Evolutionary conservation across 1,140 invertebrate species (phyloP).

Genomic region (Drosophila leontia): DNA sequence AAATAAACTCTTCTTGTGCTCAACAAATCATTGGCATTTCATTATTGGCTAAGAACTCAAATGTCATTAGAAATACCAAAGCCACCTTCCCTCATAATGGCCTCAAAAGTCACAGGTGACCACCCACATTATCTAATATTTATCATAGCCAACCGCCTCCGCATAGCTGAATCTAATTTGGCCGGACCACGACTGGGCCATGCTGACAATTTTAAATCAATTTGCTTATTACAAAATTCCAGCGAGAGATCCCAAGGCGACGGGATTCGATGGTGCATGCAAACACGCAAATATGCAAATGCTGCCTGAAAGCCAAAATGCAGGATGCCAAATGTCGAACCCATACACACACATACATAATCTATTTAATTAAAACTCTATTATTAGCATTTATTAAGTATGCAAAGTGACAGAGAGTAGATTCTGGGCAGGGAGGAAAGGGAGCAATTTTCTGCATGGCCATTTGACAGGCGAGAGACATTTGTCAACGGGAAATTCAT

Average conservation of each 20-base stretch:
- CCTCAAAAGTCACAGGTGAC: conserved; percentile 9
- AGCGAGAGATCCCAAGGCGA: conserved; percentile 43
- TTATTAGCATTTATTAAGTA: conserved; percentile 74
- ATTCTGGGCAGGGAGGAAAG: not conserved
- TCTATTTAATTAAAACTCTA: conserved; percentile 81
- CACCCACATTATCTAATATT: conserved; percentile 60
- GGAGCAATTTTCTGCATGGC: conserved; percentile 15
- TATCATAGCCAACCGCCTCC: conserved; percentile 38
- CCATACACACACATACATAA: conserved; percentile 23
- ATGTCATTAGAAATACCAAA: conserved; percentile 12
- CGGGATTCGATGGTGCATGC: conserved; percentile 30
- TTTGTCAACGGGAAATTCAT: conserved; percentile 80
- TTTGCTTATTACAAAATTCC: conserved; percentile 71
- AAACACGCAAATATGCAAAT: conserved; percentile 75
- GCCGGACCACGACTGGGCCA: conserved; percentile 52
- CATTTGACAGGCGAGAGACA: conserved; percentile 66
- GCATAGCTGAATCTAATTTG: conserved; percentile 68
- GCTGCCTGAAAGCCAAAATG: conserved; percentile 40
- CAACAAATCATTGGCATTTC: conserved; percentile 35
- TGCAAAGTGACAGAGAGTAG: conserved; percentile 30
- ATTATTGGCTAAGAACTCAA: conserved; percentile 20
- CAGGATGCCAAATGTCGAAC: conserved; percentile 64
- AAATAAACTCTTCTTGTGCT: conserved; percentile 3
- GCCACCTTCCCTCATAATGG: conserved; percentile 19
- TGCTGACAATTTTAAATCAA: conserved; percentile 78